Base-by-base conservation (phyloP, 2,797 vertebrate species). In the Threskiornis aethiopicus region DNA sequence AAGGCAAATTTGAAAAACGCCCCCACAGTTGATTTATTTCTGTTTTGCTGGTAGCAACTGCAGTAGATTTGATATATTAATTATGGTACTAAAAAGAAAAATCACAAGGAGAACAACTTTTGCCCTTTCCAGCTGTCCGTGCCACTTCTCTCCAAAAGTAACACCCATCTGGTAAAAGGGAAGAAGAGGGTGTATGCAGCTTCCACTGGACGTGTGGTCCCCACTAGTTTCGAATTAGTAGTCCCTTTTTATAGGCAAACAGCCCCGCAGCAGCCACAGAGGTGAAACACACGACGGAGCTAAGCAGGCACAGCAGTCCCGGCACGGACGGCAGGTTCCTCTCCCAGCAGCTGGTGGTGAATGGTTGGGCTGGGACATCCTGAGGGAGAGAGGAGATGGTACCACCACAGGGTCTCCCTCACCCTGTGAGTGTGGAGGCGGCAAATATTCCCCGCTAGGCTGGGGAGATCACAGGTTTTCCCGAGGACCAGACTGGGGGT, bases 331-430 rank as follows among this genome's bases (percentile, higher is more conserved):
- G 98, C 58, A 98, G 96, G 88, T 98, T 97, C 84, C 98, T 98
- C 75, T 98, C 98, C 98, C 97, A 98, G 96, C 98, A 98, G 44
- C 72, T 98, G 46, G 75, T 96, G 64, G 87, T 65, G 90, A 98
- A 98, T 6, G 98, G 98, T 11, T 5, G 28, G 37, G 97, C 92
- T 93, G 98, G 98, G 58, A 98, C 98, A 42, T 98, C 98, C 98
- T 98, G 82, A 10, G 59, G 59, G 42, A 95, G 94, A 95, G 65
- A 97, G 76, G 5, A 97, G 22, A 84, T n/a, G 25, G 47, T 85
- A 16, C 69, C n/a, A 94, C 13, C 1, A 0, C 29, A 66, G 21
- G 25, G 7, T n/a, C 8, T 18, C 29, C 35, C 26, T 69, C 61
- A 20, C 8, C 1, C 0, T 0, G 0, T 0, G 4, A 84, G n/a